These are phyloP conservation scores for Trinectes maculatus DNA, from an alignment of 2,113 vertebrate genomes.

Conservation along the genomic window DNA sequence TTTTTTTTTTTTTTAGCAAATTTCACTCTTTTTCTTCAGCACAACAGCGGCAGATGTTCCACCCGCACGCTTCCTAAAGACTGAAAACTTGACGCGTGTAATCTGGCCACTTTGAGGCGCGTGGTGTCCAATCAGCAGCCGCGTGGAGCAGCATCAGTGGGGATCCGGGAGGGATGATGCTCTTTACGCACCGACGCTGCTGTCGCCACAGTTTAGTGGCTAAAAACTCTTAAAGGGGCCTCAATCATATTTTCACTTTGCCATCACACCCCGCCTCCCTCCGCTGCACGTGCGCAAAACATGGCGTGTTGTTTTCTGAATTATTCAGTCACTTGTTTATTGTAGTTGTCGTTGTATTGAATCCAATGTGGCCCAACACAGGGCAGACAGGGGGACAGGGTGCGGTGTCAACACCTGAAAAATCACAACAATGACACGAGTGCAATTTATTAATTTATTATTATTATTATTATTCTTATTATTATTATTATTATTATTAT, in stretches of 20 bases:
- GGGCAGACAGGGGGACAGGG: background rate
- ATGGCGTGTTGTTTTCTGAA: constrained; percentile 23
- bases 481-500: background rate
- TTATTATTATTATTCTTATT: constrained; percentile 7
- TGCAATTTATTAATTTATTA: background rate
- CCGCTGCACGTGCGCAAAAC: constrained; percentile 31
- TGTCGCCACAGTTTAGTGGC: constrained; percentile 72
- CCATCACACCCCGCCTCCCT: constrained; percentile 36
- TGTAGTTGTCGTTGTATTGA: constrained; percentile 4
- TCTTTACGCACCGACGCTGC: constrained; percentile 58
- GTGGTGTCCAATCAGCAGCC: constrained; percentile 74
- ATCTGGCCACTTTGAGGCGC: constrained; percentile 45
- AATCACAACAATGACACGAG: background rate
- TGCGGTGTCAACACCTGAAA: background rate
- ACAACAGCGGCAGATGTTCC: constrained; percentile 22
- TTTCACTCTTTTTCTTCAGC: no score
- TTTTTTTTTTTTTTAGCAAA: no score
- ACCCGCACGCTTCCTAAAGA: constrained; percentile 38
- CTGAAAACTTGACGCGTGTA: constrained; percentile 43
- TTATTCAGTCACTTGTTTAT: constrained; percentile 48
- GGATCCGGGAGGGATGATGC: constrained; percentile 64
- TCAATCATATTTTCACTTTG: constrained; percentile 68
- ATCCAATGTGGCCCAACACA: background rate
- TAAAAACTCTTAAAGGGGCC: constrained; percentile 79
- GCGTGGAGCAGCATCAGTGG: constrained; percentile 68